Evolutionary conservation across 2,113 vertebrate species (phyloP), one percentile per base, ranked within the genome.

Genomic region (Paracyprichromis sp.): DNA sequence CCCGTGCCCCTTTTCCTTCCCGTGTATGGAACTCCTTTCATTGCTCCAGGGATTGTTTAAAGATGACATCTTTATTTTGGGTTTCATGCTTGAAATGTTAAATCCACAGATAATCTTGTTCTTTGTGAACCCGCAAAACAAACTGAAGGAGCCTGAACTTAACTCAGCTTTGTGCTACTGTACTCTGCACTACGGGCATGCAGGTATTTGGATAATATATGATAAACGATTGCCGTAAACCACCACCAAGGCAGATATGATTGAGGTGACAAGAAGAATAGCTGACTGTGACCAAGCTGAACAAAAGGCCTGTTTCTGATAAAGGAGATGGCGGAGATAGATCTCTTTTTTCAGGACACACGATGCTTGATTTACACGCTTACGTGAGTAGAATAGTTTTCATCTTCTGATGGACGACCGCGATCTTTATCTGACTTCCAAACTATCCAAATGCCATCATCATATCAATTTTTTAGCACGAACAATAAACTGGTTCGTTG

Each of bases 391-490:
- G 53, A 93, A 92, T 76, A 1, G 84, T 84, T 6, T 87, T 91
- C 85, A 90, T 21, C 76, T 94, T 84, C 31, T 92, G 87, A 94
- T 93, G 91, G 85, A 94, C 66, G 80, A 90, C 24, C 0, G 2
- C 3, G 92, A 91, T 92, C 82, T 85, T 93, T 94, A 95, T 95
- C 94, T 85, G 69, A 89, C 83, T 79, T 80, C 19, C 83, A 92
- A 91, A 92, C 89, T 76, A 92, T 92, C 92, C 85, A 81, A 91
- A 92, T 3, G 93, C 95, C 96, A 86, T 91, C 88, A 95, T 95
- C 57, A 84, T 86, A 84, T 92, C 90, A 93, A 47, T 86, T 91
- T 86, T 87, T 87, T 87, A 92, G 93, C 93, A 80, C 92, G 92
- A 95, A 94, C 17, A 45, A 85, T 91, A 69, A 92, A 87, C 83